A percentile compares a stretch with the other conserved stretches of the same genome.
phyloP scores from a whole-genome alignment of 2,113 vertebrate species.

The Pithys albifrons region DNA sequence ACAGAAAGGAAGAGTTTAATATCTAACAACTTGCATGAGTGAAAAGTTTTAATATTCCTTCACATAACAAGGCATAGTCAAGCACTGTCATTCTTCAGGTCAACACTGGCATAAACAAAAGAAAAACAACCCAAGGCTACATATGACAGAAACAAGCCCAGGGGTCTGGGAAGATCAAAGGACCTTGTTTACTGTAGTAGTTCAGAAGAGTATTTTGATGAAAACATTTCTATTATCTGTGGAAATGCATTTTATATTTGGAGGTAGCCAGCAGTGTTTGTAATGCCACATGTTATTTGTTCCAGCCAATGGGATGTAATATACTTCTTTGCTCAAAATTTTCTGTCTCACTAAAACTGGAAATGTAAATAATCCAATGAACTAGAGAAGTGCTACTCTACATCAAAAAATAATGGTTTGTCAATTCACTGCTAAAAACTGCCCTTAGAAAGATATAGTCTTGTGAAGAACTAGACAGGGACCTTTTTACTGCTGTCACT shows the following conservation, averaged over 20 bases:
- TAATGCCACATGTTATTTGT: neutral
- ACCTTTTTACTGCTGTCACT: neutral
- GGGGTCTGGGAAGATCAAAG: neutral
- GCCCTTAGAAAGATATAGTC: neutral
- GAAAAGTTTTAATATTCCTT: neutral
- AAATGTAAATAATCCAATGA: neutral
- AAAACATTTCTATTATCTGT: fast-evolving
- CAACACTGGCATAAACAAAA: neutral
- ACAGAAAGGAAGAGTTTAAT: neutral
- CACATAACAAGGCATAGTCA: neutral
- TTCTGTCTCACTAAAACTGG: neutral
- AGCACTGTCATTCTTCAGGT: neutral
- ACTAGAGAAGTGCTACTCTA: neutral
- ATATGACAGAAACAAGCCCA: neutral
- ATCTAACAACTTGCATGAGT: neutral
- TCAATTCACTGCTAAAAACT: neutral
- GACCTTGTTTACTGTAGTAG: neutral
- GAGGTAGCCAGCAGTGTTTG: neutral
- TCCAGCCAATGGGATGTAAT: neutral
- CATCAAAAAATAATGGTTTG: neutral
- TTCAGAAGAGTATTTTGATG: neutral
- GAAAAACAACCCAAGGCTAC: neutral
- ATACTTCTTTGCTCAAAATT: neutral
- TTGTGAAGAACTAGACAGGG: neutral
- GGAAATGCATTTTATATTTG: neutral